Percentiles rank a stretch among this genome's conserved stretches.
phyloP scores from a whole-genome alignment of 2,888 invertebrate genomes.

The Pollenia labialis region DNA sequence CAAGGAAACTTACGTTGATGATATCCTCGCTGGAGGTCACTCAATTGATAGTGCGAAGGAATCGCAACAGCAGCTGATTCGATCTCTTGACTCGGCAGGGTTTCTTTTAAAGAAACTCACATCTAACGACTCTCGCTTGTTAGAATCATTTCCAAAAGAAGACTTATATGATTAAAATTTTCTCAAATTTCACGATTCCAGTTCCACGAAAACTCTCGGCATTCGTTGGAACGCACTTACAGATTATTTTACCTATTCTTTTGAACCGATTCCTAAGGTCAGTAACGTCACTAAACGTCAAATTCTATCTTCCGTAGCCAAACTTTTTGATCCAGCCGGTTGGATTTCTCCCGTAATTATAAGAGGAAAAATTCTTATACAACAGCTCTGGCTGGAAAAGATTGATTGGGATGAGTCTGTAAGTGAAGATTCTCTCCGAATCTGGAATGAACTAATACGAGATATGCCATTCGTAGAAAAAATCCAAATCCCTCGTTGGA shows the following conservation, averaged over 20 bases:
- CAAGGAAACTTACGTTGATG: constrained; percentile 2
- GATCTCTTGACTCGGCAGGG: not conserved
- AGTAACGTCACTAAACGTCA: not conserved
- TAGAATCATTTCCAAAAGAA: not conserved
- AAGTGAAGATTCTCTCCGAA: not conserved
- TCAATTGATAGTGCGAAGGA: not conserved
- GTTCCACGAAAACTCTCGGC: constrained; percentile 18
- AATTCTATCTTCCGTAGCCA: not conserved
- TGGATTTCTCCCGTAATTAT: not conserved
- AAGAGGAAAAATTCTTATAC: not conserved
- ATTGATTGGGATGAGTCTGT: not conserved
- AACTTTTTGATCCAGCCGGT: not conserved
- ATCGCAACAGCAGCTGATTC: not conserved
- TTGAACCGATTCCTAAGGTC: not conserved
- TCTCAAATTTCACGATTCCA: not conserved
- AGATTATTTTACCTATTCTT: not conserved
- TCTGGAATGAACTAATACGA: not conserved
- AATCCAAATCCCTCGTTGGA: constrained; percentile 6
- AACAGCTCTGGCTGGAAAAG: not conserved
- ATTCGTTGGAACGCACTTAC: constrained; percentile 26
- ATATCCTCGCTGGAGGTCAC: constrained; percentile 3
- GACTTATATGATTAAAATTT: constrained; percentile 20
- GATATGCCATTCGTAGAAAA: not conserved
- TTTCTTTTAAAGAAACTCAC: not conserved
- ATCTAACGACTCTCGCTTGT: not conserved